A percentile compares a stretch with the other conserved stretches of the same genome.
Conservation (phyloP, 2,797 vertebrate species). For the Malacoctenus gilli region DNA sequence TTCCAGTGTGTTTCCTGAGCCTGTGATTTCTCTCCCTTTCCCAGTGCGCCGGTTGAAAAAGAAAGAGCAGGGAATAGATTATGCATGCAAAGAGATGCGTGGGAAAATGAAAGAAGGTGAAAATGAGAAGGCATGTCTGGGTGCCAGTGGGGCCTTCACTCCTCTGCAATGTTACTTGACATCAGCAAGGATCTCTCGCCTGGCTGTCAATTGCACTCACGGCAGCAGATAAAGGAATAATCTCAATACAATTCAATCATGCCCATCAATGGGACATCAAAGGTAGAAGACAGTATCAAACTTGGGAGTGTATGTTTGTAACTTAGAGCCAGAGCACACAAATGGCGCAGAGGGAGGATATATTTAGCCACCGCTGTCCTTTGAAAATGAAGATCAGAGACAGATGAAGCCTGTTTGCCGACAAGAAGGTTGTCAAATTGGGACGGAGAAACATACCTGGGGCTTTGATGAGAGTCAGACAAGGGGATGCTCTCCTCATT, state of each 20-base stretch:
- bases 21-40: slow-evolving; percentile 53
- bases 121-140: slow-evolving; percentile 48
- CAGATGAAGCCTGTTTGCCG: slow-evolving; percentile 49
- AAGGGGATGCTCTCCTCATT: slow-evolving; percentile 50
- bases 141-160: slow-evolving; percentile 34
- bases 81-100: slow-evolving; percentile 65
- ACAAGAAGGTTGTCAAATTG: slow-evolving; percentile 44
- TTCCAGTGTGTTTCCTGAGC: slow-evolving; percentile 48
- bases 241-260: slow-evolving; percentile 44
- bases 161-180: slow-evolving; percentile 41
- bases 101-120: slow-evolving; percentile 66
- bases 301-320: slow-evolving; percentile 24
- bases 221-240: slow-evolving; percentile 25
- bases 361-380: slow-evolving; percentile 57
- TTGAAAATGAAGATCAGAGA: slow-evolving; percentile 64
- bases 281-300: slow-evolving; percentile 46
- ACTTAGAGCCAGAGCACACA: slow-evolving; percentile 32
- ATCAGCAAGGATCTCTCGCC: slow-evolving; percentile 21
- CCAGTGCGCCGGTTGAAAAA: slow-evolving; percentile 45
- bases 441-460: slow-evolving; percentile 65
- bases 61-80: slow-evolving; percentile 57
- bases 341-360: slow-evolving; percentile 45
- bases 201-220: slow-evolving; percentile 48
- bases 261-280: slow-evolving; percentile 67
- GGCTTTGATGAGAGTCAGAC: slow-evolving; percentile 75